phyloP scores from a whole-genome alignment of 2,888 invertebrate species.

The Epistrophe eligans region DNA sequence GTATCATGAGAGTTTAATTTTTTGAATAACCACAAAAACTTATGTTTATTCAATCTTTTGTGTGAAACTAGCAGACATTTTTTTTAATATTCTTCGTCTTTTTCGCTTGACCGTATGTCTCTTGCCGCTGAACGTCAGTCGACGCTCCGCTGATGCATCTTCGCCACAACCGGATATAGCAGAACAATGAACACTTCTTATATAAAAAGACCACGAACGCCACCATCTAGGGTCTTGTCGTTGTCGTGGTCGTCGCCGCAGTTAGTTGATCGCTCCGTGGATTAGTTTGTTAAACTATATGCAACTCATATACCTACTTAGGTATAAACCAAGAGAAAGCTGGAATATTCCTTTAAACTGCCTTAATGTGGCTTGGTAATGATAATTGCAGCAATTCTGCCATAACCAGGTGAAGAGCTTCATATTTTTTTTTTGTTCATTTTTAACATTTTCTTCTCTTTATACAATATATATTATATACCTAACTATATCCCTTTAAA shows the following conservation, averaged over 20 bases:
- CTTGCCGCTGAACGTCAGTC: neutral
- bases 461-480: no score
- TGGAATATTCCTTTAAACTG: slow-evolving; percentile 49
- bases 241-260: neutral
- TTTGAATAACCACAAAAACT: slow-evolving; percentile 6
- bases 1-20: slow-evolving; percentile 56
- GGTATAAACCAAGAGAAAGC: slow-evolving; percentile 16
- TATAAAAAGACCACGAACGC: slow-evolving; percentile 7
- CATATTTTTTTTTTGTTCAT: neutral
- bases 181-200: slow-evolving; percentile 53
- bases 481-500: neutral
- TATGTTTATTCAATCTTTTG: slow-evolving; percentile 31
- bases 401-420: slow-evolving; percentile 43
- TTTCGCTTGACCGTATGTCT: neutral
- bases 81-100: neutral
- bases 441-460: slow-evolving; percentile 8
- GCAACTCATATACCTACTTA: neutral
- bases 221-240: slow-evolving; percentile 24
- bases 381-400: slow-evolving; percentile 41
- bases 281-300: slow-evolving; percentile 39
- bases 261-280: slow-evolving; percentile 16
- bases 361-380: slow-evolving; percentile 29
- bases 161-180: slow-evolving; percentile 48
- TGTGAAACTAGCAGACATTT: slow-evolving; percentile 33
- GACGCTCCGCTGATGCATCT: neutral